A percentile compares a stretch with the other conserved stretches of the same genome.
Conservation (phyloP, 2,797 vertebrate species). For the Scarus forsteni region DNA sequence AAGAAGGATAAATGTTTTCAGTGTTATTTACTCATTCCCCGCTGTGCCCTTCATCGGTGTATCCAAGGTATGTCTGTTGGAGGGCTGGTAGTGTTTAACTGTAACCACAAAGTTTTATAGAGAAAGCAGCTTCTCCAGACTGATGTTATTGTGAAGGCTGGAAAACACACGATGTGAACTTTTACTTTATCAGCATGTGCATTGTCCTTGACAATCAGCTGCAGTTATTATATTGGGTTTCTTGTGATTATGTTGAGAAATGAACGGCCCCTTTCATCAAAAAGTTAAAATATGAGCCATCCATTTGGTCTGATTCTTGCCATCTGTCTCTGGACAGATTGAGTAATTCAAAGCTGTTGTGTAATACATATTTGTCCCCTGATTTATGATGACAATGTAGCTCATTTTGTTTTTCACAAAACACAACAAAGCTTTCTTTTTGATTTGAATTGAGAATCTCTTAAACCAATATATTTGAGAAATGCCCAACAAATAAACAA, state of each 20-base stretch:
- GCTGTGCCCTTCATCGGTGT: background rate
- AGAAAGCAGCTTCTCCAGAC: constrained; percentile 4
- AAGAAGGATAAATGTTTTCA: background rate
- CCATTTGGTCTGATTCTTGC: no score
- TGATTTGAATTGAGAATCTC: no score
- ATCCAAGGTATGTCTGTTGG: constrained; percentile 23
- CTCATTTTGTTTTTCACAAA: no score
- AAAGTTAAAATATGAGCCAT: no score
- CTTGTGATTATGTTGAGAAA: background rate
- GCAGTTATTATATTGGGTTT: background rate
- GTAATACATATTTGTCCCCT: no score
- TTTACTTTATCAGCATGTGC: constrained; percentile 11
- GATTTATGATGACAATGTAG: no score
- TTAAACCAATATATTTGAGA: no score
- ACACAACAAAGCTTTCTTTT: no score
- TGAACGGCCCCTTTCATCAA: no score
- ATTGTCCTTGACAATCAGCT: background rate
- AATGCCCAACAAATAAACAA: no score
- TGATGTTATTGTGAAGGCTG: constrained; percentile 11
- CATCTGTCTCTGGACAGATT: no score
- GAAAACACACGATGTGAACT: constrained; percentile 9
- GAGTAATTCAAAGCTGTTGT: no score
- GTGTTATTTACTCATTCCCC: background rate
- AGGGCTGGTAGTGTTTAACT: constrained; percentile 13
- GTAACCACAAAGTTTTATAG: constrained; percentile 6